phyloP scores from a whole-genome alignment of 2,113 vertebrate species.

The Podarcis cretensis region DNA sequence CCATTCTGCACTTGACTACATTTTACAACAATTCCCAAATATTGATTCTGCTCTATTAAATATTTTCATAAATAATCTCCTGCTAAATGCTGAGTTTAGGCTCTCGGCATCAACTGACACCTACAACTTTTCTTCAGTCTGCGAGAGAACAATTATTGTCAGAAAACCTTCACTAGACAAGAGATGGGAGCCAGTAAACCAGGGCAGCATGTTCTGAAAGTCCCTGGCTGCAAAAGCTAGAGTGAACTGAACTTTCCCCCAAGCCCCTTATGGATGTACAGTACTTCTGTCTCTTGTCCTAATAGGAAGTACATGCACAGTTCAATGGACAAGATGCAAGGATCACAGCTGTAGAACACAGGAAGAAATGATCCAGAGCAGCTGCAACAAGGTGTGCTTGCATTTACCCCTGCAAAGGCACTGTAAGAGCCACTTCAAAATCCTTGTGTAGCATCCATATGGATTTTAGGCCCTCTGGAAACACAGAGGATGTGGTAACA shows the following conservation, averaged over 20 bases:
- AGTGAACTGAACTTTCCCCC: neutral
- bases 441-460: too few relatives aligned
- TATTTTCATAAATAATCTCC: slow-evolving; percentile 22
- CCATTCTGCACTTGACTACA: slow-evolving; percentile 18
- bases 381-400: too few relatives aligned
- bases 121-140: neutral
- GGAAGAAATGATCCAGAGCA: too few relatives aligned
- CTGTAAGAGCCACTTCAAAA: too few relatives aligned
- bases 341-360: too few relatives aligned
- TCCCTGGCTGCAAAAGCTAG: neutral
- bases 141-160: slow-evolving; percentile 11
- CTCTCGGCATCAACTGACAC: neutral
- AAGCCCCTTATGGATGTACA: neutral
- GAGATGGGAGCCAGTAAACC: slow-evolving; percentile 13
- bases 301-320: neutral
- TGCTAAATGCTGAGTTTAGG: neutral
- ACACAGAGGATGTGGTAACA: too few relatives aligned
- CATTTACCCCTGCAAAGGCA: too few relatives aligned
- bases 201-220: neutral
- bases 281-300: neutral
- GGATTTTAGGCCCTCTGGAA: too few relatives aligned
- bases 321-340: too few relatives aligned
- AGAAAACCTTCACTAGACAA: slow-evolving; percentile 30
- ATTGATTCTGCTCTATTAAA: slow-evolving; percentile 13
- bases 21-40: slow-evolving; percentile 12